Evolutionary conservation across 2,797 vertebrate species (phyloP).

Genomic region (Protonibea diacanthus): DNA sequence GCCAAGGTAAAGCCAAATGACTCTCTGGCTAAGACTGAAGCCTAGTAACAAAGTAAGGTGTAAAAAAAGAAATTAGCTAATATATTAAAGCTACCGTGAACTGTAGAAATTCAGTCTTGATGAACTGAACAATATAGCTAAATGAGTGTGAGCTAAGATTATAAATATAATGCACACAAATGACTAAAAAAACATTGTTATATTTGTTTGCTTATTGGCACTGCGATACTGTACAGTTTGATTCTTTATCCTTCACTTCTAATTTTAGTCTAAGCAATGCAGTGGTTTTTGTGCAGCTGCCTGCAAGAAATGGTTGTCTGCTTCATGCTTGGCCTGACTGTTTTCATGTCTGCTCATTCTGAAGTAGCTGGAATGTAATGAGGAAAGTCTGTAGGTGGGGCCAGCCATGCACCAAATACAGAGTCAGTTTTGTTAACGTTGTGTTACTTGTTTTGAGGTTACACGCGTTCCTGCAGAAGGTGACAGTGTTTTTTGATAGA

Average conservation of each 20-base stretch:
- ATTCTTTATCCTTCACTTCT: neutral
- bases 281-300: conserved; percentile 13
- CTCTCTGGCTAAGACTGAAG: neutral
- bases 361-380: conserved; percentile 16
- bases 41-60: neutral
- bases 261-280: neutral
- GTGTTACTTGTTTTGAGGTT: neutral
- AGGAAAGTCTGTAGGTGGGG: conserved; percentile 15
- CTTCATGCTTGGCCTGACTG: conserved; percentile 36
- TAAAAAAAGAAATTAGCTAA: neutral
- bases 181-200: neutral
- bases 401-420: conserved; percentile 32
- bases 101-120: neutral
- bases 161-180: neutral
- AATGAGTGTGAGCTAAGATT: neutral
- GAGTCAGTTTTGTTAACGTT: conserved; percentile 2
- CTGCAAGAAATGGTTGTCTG: conserved; percentile 17
- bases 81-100: neutral
- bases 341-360: conserved; percentile 52
- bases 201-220: neutral
- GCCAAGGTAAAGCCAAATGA: neutral
- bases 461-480: neutral
- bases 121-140: neutral
- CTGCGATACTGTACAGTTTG: conserved; percentile 6
- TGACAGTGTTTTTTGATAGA: conserved; percentile 1